Conservation (phyloP, 2,888 invertebrate genomes). For the Agapostemon virescens region DNA sequence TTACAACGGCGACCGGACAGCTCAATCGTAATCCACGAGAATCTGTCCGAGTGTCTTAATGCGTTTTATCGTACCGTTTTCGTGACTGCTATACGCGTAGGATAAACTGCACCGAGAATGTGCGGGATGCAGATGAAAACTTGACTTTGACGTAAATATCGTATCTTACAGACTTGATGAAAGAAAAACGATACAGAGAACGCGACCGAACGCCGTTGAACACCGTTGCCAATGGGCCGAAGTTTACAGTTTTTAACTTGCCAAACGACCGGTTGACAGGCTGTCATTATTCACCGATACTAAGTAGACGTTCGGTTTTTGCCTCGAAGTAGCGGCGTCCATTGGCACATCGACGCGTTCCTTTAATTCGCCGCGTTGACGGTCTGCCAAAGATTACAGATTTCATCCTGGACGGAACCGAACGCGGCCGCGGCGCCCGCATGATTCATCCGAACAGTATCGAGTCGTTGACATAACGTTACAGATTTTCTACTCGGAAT, state of each 20-base stretch:
- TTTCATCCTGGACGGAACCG: constrained; percentile 36
- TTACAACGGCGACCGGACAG: neutral
- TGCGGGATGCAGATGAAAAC: neutral
- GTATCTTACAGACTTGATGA: neutral
- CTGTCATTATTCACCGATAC: constrained; percentile 28
- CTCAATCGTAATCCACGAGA: neutral
- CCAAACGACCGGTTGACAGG: constrained; percentile 6
- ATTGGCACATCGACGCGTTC: constrained; percentile 49
- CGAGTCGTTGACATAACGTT: neutral
- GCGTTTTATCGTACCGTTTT: neutral
- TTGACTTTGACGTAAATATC: neutral
- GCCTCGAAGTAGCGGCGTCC: constrained; percentile 20
- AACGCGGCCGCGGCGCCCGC: constrained; percentile 41
- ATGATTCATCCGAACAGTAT: constrained; percentile 56
- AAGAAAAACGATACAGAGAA: constrained; percentile 3
- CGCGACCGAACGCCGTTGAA: neutral
- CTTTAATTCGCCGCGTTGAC: constrained; percentile 57
- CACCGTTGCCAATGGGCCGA: neutral
- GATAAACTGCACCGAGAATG: neutral
- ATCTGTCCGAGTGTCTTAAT: neutral
- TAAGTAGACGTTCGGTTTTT: constrained; percentile 24
- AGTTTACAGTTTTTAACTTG: constrained; percentile 6
- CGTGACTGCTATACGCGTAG: neutral
- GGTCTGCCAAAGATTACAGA: constrained; percentile 56
- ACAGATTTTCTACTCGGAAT: neutral